Evolutionary conservation across 2,888 invertebrate species (phyloP), one percentile per base, ranked within the genome.

Genomic region (Trachelus tabidus): DNA sequence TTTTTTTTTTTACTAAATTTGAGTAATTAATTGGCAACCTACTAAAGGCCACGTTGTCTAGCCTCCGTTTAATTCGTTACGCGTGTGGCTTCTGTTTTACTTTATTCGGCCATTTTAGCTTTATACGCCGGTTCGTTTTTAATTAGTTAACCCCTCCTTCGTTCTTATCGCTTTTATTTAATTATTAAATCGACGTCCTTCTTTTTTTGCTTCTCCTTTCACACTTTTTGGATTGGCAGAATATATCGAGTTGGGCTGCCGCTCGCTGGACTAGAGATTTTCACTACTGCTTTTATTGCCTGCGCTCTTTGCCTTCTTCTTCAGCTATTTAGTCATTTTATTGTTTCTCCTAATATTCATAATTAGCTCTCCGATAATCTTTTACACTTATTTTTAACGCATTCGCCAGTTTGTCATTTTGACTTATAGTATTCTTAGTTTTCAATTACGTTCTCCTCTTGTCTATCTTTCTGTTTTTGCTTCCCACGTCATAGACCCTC

Each of bases 261-360:
- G 85, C 86, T 90, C 90, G 88, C 90, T 90, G 90, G 91, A 91
- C 91, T 91, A 91, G 91, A 91, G 89, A 90, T 91, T 91, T 56
- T 91, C 90, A 91, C 90, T 90, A 91, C 90, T 88, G 89, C 88
- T 86, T 84, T 84, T 82, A 87, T 88, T 86, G 86, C 86, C 82
- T 84, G 85, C 79, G 75, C 83, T 77, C 83, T 77, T 81, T 80
- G 80, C 75, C 77, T 80, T 77, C 77, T n/a, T 80, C 76, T 81
- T 80, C 35, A 35, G 35, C 79, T 80, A 81, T 73, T 83, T 69
- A 75, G 33, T 71, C 4, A 77, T 76, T 76, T 79, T 83, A 56
- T 73, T 77, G 68, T 75, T 68, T 75, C 15, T 75, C 73, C 34
- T 40, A 73, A 68, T 74, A 75, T 75, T 76, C 40, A 2, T 56